phyloP scores from a whole-genome alignment of 2,113 vertebrate genomes.

The Emydocephalus ijimae region DNA sequence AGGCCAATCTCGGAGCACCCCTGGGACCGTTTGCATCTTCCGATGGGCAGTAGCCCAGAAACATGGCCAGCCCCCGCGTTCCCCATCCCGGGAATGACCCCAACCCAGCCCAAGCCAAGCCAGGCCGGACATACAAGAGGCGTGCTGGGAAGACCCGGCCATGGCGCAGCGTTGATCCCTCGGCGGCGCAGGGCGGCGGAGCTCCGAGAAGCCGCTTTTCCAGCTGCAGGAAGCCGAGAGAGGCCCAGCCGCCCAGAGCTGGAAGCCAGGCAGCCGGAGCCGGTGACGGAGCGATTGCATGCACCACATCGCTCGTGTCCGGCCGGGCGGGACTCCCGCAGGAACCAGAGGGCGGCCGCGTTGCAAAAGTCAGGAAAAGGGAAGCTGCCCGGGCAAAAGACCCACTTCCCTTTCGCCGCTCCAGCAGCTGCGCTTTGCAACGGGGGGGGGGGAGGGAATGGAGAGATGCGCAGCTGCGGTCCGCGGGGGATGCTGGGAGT shows the following conservation, averaged over 20 bases:
- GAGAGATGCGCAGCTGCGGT: not conserved
- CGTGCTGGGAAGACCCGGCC: not conserved
- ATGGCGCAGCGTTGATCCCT: not conserved
- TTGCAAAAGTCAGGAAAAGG: not conserved
- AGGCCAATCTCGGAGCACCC: not conserved
- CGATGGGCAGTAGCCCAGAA: not conserved
- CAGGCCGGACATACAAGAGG: not conserved
- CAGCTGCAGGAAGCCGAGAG: not conserved
- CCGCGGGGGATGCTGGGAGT: not conserved
- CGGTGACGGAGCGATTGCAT: not conserved
- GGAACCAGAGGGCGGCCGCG: rapidly evolving
- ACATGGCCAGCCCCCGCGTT: not conserved
- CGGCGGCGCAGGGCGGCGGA: not conserved
- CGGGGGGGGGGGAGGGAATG: not conserved
- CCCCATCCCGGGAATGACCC: not conserved
- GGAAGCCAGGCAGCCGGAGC: not conserved
- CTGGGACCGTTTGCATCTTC: not conserved
- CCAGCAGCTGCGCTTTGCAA: not conserved
- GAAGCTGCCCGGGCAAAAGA: not conserved
- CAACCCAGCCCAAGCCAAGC: not conserved
- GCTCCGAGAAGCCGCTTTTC: not conserved
- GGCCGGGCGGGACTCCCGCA: too few species aligned
- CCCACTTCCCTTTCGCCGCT: not conserved
- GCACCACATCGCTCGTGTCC: conserved; percentile 33
- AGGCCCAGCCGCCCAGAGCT: too few species aligned